These are phyloP conservation scores for Meriones psammophilus DNA, from an alignment of 2,797 vertebrate species.

Conservation along the genomic window DNA sequence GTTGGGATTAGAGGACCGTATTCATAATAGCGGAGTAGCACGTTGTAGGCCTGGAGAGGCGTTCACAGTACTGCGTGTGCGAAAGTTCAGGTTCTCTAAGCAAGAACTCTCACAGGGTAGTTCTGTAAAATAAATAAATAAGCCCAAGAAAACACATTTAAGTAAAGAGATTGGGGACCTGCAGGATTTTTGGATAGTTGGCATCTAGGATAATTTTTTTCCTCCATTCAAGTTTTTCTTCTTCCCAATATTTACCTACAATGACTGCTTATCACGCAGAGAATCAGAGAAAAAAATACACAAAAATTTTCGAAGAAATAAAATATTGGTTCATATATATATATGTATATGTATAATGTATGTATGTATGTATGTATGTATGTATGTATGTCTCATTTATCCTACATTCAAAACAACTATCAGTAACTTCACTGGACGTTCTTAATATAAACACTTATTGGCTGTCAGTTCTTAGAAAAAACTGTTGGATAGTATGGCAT, in stretches of 20 bases:
- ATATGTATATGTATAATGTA: too few species aligned
- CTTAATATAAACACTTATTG: not conserved
- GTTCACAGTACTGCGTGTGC: not conserved
- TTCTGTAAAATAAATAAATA: conserved; percentile 12
- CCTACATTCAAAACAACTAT: not conserved
- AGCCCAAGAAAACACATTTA: not conserved
- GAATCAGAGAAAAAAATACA: not conserved
- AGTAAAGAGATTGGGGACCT: not conserved
- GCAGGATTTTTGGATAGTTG: not conserved
- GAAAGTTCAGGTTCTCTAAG: conserved; percentile 54
- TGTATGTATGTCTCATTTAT: not conserved
- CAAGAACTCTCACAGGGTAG: not conserved
- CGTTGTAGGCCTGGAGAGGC: not conserved
- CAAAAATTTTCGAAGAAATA: conserved; percentile 42
- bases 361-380: too few species aligned
- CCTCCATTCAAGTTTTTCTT: conserved; percentile 1
- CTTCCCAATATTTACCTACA: conserved; percentile 8
- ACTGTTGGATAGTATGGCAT: too few species aligned
- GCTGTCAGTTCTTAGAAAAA: not conserved
- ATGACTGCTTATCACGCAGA: not conserved
- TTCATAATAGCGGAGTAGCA: conserved; percentile 12
- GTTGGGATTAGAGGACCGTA: not conserved
- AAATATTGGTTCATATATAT: not conserved
- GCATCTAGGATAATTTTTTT: not conserved
- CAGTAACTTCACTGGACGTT: not conserved